Evolutionary conservation across 2,797 vertebrate genomes (phyloP).

Genomic region (Oreortyx pictus): DNA sequence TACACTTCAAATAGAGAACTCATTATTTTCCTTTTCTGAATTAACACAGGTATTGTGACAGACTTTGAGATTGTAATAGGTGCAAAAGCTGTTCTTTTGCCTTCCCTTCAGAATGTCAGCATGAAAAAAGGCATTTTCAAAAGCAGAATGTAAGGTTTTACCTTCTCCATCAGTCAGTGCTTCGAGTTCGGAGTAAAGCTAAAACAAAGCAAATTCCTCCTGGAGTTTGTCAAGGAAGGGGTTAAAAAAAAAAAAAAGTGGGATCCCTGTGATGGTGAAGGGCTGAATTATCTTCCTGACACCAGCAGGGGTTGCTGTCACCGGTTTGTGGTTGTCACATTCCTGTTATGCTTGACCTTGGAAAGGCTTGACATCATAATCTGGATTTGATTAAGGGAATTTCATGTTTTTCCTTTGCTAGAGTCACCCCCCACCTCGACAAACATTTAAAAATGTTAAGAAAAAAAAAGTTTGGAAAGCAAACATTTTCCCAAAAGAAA

Average conservation of each 20-base stretch:
- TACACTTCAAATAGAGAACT: not conserved
- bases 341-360: constrained; percentile 79
- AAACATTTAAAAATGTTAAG: constrained; percentile 79
- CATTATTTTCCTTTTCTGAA: not conserved
- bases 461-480: constrained; percentile 75
- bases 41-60: not conserved
- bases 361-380: constrained; percentile 71
- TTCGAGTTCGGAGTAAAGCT: not conserved
- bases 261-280: constrained; percentile 2
- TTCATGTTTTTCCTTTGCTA: constrained; percentile 78
- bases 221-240: constrained; percentile 11
- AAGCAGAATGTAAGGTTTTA: not conserved
- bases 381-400: constrained; percentile 83
- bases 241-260: constrained; percentile 38
- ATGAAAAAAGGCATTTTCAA: not conserved
- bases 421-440: constrained; percentile 80
- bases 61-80: too few relatives aligned
- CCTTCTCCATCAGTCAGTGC: not conserved
- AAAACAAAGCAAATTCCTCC: accelerated
- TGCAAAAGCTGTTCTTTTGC: not conserved
- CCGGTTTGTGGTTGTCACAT: constrained; percentile 73
- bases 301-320: constrained; percentile 77
- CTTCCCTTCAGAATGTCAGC: not conserved
- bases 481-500: constrained; percentile 81
- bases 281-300: constrained; percentile 66